Base-by-base conservation (phyloP, 2,888 invertebrate species). In the Autographa gamma region DNA sequence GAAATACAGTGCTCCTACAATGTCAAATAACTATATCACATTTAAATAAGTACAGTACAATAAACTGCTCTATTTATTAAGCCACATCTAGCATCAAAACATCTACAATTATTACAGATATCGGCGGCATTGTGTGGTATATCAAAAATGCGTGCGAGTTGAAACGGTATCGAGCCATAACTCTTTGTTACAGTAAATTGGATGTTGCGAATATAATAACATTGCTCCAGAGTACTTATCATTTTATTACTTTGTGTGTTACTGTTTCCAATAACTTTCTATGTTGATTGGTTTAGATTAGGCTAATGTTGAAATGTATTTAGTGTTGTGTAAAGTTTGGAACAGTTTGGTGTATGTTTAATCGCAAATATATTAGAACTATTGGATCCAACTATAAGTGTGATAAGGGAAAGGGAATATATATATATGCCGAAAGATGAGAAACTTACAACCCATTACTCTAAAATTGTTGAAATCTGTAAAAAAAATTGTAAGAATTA, bases 131-230 rank as follows among this genome's bases (percentile, higher is more conserved):
- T 80, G 87, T 80, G 34, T 74, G 71, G 52, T 64, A 61, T 82
- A 84, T 81, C 77, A 80, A 83, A 85, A 84, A 85, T 85, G 77
- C 85, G 74, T 85, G 85, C 78, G 68, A 63, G 62, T 85, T 84
- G 80, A 81, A 69, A 74, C 68, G 38, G 43, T 67, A 73, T 75
- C 74, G 61, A 78, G 67, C 60, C 76, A 64, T 64, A 76, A 70
- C 76, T 63, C 85, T 77, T 85, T 84, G 83, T 85, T 84, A 75
- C 66, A 65, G 6, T 69, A 84, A 80, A 84, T 83, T 77, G 77
- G 58, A 60, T 82, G 69, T 80, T 82, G 83, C 83, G 64, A 83
- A 79, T 78, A 84, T 83, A 83, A 19, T 80, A 73, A 77, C 69
- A 0, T 9, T 18, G 66, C 54, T 69, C 13, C 70, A 66, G 11